Conservation (phyloP, 2,113 vertebrate species). For the Chlamydotis undulata region DNA sequence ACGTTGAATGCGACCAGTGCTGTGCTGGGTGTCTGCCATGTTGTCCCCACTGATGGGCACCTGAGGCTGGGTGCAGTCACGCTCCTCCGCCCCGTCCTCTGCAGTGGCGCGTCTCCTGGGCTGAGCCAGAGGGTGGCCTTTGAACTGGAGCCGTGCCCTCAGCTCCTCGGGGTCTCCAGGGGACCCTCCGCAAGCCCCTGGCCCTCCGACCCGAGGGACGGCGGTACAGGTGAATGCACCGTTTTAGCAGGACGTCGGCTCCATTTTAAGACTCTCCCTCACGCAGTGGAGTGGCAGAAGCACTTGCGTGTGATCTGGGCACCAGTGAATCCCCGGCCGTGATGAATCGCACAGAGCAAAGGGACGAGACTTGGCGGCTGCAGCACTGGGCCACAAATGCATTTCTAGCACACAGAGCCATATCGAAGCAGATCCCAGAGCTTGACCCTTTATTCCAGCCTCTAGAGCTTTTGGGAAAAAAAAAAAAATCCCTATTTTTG, state of each 20-base stretch:
- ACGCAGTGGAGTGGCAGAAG: not conserved
- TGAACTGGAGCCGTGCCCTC: not conserved
- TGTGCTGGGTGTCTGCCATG: not conserved
- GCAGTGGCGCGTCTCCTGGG: accelerated
- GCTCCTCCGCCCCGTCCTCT: not conserved
- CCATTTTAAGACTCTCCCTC: not conserved
- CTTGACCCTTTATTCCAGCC: not conserved
- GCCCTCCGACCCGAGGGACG: accelerated
- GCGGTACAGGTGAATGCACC: accelerated
- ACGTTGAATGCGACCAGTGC: not conserved
- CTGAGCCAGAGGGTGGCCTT: not conserved
- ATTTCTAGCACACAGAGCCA: not conserved
- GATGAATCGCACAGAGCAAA: not conserved
- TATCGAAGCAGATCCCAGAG: not conserved
- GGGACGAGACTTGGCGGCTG: not conserved
- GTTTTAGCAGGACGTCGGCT: accelerated
- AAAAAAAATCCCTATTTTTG: not conserved
- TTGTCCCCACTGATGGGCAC: not conserved
- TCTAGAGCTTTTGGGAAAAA: not conserved
- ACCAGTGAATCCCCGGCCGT: accelerated
- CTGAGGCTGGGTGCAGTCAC: accelerated
- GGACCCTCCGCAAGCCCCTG: not conserved
- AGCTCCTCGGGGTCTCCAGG: accelerated
- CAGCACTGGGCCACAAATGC: accelerated
- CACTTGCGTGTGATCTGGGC: not conserved